Percentiles rank a stretch among this genome's conserved stretches.
Conservation (phyloP, 1,140 invertebrate species). For the Hesperophylax magnus region DNA sequence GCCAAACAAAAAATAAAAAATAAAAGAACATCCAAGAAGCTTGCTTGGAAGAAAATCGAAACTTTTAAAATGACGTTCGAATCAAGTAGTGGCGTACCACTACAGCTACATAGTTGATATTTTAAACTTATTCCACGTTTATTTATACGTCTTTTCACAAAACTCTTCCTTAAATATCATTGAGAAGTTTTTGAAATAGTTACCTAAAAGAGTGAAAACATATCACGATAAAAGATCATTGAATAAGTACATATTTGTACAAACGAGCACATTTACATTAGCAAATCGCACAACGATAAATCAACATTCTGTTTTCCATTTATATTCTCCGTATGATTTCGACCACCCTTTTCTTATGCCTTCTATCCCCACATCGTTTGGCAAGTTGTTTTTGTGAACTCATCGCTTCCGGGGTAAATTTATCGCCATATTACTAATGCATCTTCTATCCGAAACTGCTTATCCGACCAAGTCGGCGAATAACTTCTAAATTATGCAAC, state of each 20-base stretch:
- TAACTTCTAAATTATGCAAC: conserved; percentile 25
- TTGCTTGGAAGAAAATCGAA: too few species aligned
- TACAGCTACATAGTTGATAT: too few species aligned
- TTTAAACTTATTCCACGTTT: too few species aligned
- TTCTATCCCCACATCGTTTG: not conserved
- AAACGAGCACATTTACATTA: too few species aligned
- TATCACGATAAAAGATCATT: not conserved
- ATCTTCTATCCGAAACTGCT: conserved; percentile 45
- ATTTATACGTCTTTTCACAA: too few species aligned
- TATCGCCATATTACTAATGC: conserved; percentile 52
- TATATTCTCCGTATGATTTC: conserved; percentile 1
- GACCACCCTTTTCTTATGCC: not conserved
- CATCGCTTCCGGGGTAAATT: conserved; percentile 34
- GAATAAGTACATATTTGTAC: too few species aligned
- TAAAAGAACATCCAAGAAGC: too few species aligned
- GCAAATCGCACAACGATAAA: too few species aligned
- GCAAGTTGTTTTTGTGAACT: not conserved
- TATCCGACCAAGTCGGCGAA: conserved; percentile 19
- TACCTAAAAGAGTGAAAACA: not conserved
- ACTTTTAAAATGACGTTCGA: too few species aligned
- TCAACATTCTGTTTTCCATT: not conserved
- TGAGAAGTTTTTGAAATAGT: not conserved
- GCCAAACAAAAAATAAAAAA: too few species aligned
- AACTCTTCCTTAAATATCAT: too few species aligned
- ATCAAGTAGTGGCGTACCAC: too few species aligned